Percentiles rank a stretch among this genome's conserved stretches.
phyloP scores from a whole-genome alignment of 2,113 vertebrate genomes.

The Amblyopsis rosae region DNA sequence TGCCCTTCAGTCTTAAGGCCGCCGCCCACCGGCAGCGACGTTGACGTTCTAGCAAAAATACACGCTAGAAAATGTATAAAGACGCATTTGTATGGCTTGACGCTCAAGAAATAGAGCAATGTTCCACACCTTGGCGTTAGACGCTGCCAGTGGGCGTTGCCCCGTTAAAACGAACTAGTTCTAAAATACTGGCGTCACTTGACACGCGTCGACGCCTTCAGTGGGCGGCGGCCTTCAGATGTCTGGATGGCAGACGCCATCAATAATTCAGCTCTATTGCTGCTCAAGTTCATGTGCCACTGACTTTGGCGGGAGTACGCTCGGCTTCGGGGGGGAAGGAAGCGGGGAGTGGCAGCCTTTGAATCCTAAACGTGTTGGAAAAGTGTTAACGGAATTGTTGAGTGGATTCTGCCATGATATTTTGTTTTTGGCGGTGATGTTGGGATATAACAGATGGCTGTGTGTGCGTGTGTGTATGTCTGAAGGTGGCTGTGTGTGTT shows the following conservation, averaged over 20 bases:
- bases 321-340: background rate
- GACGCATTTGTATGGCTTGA: no score
- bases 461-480: background rate
- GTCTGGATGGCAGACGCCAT: constrained; percentile 1
- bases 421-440: background rate
- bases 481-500: background rate
- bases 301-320: background rate
- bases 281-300: background rate
- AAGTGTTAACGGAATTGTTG: constrained; percentile 7
- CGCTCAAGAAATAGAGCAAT: no score
- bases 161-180: no score
- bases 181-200: background rate
- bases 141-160: no score
- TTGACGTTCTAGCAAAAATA: no score
- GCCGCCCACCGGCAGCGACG: background rate
- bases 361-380: background rate
- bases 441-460: background rate
- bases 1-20: background rate
- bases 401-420: background rate
- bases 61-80: no score
- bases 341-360: background rate
- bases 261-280: constrained; percentile 17
- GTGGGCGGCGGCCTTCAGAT: background rate
- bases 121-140: no score
- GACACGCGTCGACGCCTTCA: no score